Conservation (phyloP, 92 coral and sea anemone genomes). For the Palythoa grandiflora region DNA sequence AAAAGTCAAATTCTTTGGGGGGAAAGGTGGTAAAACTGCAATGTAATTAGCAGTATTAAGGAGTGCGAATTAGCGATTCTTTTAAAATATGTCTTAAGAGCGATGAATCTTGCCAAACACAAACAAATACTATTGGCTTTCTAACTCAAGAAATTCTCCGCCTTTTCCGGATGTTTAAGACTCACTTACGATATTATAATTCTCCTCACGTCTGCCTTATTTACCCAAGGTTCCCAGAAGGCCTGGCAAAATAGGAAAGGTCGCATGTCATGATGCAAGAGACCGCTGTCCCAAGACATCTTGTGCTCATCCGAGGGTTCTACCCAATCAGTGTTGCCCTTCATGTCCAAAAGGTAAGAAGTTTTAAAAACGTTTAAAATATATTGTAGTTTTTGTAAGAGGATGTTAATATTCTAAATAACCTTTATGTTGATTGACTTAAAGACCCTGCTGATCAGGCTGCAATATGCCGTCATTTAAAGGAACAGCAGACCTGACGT, state of each 20-base stretch:
- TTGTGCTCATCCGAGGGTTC: slow-evolving; percentile 76
- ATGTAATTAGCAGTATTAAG: background rate
- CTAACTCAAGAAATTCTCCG: background rate
- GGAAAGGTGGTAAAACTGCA: too few species aligned
- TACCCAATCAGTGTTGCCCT: slow-evolving; percentile 80
- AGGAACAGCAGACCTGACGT: too few species aligned
- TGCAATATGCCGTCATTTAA: too few species aligned
- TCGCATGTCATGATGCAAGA: slow-evolving; percentile 73
- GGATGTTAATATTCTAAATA: too few species aligned
- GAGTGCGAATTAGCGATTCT: background rate
- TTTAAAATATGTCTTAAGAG: background rate
- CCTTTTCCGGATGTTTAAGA: background rate
- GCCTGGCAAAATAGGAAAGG: slow-evolving; percentile 68
- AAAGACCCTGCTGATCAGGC: too few species aligned
- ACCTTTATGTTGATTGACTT: too few species aligned
- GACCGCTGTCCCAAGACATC: slow-evolving; percentile 89
- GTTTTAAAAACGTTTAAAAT: background rate
- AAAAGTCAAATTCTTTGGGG: too few species aligned
- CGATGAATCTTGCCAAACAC: background rate
- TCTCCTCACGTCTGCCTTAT: slow-evolving; percentile 6
- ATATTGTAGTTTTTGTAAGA: too few species aligned
- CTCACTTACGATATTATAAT: background rate
- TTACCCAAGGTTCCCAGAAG: slow-evolving; percentile 65
- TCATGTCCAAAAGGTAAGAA: slow-evolving; percentile 79
- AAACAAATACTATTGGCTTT: background rate